Base-by-base conservation (phyloP, 2,888 invertebrate species). In the Mythimna albipuncta region DNA sequence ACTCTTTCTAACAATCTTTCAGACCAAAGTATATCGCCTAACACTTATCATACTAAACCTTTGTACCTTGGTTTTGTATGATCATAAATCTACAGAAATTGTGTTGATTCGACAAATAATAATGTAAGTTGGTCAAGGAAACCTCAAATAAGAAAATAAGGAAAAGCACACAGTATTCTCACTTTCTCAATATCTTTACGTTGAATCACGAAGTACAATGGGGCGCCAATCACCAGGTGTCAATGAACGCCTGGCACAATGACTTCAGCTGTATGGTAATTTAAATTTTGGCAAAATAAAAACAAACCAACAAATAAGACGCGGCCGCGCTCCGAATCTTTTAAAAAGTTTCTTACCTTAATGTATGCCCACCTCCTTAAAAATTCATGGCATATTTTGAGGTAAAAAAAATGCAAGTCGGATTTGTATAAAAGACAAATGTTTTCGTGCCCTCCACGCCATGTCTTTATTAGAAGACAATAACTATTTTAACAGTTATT, bases 201-300 rank as follows among this genome's bases (percentile, higher is more conserved):
- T 61, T 78, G 75, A 84, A 76, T 82, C 79, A 76, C 75, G 26
- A 70, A 72, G 57, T 64, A 80, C 83, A 83, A 80, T 82, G 77
- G 47, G 38, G 55, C 50, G 69, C 50, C 75, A 76, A 79, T 76
- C 64, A 70, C 55, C 41, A 58, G 74, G 69, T 74, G 85, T 85
- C 85, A 81, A 72, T 77, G 77, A 16, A 72, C 57, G 50, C 64
- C 26, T 69, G 58, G 82, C 77, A 66, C 80, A 75, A 79, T 77
- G 82, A 79, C 54, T 70, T 41, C 58, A 69, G 26, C 44, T 41
- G 9, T 9, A 44, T 59, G 67, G 38, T 71, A 64, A 73, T 73
- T 76, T 7, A 52, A 80, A 75, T 77, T 73, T 76, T 44, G 54
- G 2, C 32, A 64, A 63, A 61, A 59, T 71, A 50, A 74, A 64